phyloP scores from a whole-genome alignment of 1,140 invertebrate genomes.

The Calephelis nemesis region DNA sequence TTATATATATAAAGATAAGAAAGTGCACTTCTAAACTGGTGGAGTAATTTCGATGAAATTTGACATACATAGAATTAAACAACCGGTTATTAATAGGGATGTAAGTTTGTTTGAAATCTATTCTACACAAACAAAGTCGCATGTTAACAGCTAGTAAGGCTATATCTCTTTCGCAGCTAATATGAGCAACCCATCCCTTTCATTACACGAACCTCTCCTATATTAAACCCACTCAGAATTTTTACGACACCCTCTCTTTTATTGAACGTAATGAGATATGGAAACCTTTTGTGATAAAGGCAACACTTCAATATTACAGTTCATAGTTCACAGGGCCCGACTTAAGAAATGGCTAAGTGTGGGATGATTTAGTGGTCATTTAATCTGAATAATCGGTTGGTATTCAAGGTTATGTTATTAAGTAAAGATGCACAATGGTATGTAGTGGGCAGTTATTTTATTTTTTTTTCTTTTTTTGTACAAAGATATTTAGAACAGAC shows the following conservation, averaged over 20 bases:
- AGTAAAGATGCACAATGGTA: slow-evolving; percentile 36
- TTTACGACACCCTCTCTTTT: slow-evolving; percentile 59
- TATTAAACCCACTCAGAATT: slow-evolving; percentile 69
- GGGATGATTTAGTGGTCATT: slow-evolving; percentile 70
- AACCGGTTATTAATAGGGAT: too few relatives aligned
- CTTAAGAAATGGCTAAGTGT: slow-evolving; percentile 61
- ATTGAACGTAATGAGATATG: slow-evolving; percentile 61
- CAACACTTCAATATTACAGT: slow-evolving; percentile 74
- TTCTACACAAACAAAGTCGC: too few relatives aligned
- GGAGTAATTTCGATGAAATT: too few relatives aligned
- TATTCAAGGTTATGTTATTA: slow-evolving; percentile 54
- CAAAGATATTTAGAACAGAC: too few relatives aligned
- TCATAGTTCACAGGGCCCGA: slow-evolving; percentile 61
- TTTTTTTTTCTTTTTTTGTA: too few relatives aligned
- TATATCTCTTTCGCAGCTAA: slow-evolving; percentile 29
- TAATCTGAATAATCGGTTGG: slow-evolving; percentile 70
- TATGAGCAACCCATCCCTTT: slow-evolving; percentile 43
- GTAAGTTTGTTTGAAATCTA: too few relatives aligned
- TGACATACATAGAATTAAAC: too few relatives aligned
- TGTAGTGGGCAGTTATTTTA: slow-evolving; percentile 19
- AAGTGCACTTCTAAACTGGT: too few relatives aligned
- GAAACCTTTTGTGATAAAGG: slow-evolving; percentile 57
- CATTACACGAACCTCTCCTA: slow-evolving; percentile 46
- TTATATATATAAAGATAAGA: too few relatives aligned
- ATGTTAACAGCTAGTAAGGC: not conserved